Evolutionary conservation across 2,797 vertebrate genomes (phyloP).

Genomic region (Epinephelus malabaricus): DNA sequence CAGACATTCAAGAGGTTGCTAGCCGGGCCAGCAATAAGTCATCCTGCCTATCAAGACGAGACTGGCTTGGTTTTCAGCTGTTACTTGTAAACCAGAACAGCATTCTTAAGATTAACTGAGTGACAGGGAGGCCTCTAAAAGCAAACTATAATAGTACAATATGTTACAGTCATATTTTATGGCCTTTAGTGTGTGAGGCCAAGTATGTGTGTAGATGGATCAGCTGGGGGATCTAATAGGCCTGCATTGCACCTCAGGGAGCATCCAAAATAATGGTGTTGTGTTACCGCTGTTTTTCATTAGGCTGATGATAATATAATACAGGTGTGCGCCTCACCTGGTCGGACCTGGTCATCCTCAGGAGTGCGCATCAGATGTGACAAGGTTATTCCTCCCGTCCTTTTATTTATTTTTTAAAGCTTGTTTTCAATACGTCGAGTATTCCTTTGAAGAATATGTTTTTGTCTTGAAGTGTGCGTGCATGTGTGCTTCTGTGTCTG

Average conservation of each 20-base stretch:
- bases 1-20: slow-evolving; percentile 75
- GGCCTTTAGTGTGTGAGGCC: slow-evolving; percentile 62
- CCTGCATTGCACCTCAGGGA: slow-evolving; percentile 67
- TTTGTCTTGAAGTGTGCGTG: slow-evolving; percentile 52
- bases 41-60: slow-evolving; percentile 69
- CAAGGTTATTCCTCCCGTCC: slow-evolving; percentile 27
- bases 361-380: slow-evolving; percentile 22
- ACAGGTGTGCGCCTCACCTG: slow-evolving; percentile 46
- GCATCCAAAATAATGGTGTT: slow-evolving; percentile 60
- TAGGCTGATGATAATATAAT: slow-evolving; percentile 51
- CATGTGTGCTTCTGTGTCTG: slow-evolving; percentile 29
- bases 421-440: slow-evolving; percentile 39
- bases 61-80: slow-evolving; percentile 69
- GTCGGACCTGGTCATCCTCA: slow-evolving; percentile 45
- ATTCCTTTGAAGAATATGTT: slow-evolving; percentile 55
- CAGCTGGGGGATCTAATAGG: slow-evolving; percentile 62
- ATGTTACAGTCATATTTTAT: slow-evolving; percentile 79
- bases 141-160: slow-evolving; percentile 72
- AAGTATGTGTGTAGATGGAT: slow-evolving; percentile 58
- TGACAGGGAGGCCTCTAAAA: slow-evolving; percentile 77
- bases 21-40: slow-evolving; percentile 75
- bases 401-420: background rate
- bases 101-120: slow-evolving; percentile 75
- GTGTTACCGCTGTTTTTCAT: slow-evolving; percentile 76
- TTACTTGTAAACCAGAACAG: slow-evolving; percentile 75